A percentile compares a stretch with the other conserved stretches of the same genome.
Evolutionary conservation across 2,888 invertebrate genomes (phyloP).

Genomic region (Lepidocyrtoides sp.): DNA sequence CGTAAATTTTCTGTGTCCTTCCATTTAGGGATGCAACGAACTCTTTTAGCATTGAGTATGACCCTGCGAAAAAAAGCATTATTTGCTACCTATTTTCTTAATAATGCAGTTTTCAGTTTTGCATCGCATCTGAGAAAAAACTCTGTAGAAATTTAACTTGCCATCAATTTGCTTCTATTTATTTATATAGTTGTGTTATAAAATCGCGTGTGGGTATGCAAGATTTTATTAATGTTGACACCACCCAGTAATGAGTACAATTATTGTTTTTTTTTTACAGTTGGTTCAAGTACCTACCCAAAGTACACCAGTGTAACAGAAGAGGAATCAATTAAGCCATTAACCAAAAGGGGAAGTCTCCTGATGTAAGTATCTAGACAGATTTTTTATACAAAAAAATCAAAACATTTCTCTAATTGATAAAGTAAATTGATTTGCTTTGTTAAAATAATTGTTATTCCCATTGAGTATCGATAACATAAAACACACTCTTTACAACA

Average conservation of each 20-base stretch:
- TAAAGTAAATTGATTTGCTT: background rate
- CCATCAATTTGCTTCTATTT: background rate
- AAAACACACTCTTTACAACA: background rate
- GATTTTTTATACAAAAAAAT: background rate
- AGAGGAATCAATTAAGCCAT: constrained; percentile 36
- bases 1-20: constrained; percentile 29
- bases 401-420: background rate
- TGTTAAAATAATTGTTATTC: background rate
- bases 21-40: constrained; percentile 51
- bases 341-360: constrained; percentile 50
- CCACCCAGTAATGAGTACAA: background rate
- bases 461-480: constrained; percentile 11
- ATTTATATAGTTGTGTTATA: background rate
- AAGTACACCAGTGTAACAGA: background rate
- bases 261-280: constrained; percentile 34
- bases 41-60: constrained; percentile 35
- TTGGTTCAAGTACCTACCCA: constrained; percentile 16
- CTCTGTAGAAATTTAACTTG: background rate
- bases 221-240: background rate
- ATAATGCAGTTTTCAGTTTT: background rate
- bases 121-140: background rate
- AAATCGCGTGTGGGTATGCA: too few relatives aligned
- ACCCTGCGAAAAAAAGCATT: constrained; percentile 7
- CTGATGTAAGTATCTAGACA: constrained; percentile 61
- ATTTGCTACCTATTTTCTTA: background rate